Evolutionary conservation across 2,797 vertebrate genomes (phyloP), one percentile per base, ranked within the genome.

Genomic region (Thunnus albacares): DNA sequence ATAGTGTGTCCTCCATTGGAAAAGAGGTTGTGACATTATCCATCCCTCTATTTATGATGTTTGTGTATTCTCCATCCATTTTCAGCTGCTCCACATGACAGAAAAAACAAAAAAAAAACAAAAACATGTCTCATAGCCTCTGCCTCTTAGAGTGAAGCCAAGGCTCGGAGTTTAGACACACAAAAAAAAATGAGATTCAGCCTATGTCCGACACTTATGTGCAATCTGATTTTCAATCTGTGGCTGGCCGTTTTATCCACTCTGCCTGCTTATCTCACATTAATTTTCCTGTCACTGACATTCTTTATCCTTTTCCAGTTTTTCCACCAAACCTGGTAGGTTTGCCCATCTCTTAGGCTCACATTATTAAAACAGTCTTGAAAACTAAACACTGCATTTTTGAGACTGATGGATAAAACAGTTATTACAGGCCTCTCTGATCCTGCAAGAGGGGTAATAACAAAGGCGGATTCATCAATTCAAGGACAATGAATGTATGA

Each of bases 401-500:
- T 67, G 52, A 82, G 85, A 90, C 75, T 82, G 77, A 91, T 87
- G 80, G 68, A 84, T 89, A 86, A 90, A 92, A 87, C 85, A 52
- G 87, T 90, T 92, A 90, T 83, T 87, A 89, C 77, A 81, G 72
- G 85, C 89, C 88, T 92, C 89, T 91, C 78, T 90, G 85, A 92
- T 92, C 90, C 90, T 85, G 90, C 92, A 85, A 92, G 91, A 94
- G 90, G 88, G 63, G 82, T 88, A 87, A 93, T 89, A 92, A 92
- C 90, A 87, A 90, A 85, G 86, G 81, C 64, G 67, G 64, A 83
- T 74, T 86, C 30, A 86, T 87, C 67, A 51, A 81, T 90, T 90
- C 65, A 79, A 81, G 67, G 78, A 83, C 77, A 88, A 87, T 69
- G 57, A 74, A 70, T 67, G 76, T 62, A 90, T 24, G 56, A 68